Evolutionary conservation across 2,888 invertebrate species (phyloP).

Genomic region (Sinhomidia bicolor): DNA sequence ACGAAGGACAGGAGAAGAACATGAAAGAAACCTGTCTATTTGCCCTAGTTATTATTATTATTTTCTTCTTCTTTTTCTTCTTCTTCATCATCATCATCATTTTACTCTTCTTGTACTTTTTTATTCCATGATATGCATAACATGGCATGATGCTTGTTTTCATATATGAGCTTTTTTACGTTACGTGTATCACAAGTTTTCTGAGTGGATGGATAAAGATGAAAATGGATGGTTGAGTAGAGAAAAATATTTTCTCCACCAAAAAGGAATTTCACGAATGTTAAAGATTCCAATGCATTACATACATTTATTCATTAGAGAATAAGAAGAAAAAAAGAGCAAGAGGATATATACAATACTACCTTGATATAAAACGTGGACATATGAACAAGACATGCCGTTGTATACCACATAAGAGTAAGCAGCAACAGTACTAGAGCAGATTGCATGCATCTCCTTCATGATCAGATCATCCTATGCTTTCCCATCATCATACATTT

Average conservation of each 20-base stretch:
- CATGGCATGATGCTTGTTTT: too few species aligned
- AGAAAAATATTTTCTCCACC: conserved; percentile 19
- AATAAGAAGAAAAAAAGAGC: not conserved
- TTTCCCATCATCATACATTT: not conserved
- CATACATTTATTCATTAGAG: conserved; percentile 52
- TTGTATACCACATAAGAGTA: not conserved
- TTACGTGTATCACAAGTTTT: too few species aligned
- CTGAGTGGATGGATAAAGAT: conserved; percentile 3
- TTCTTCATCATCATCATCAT: not conserved
- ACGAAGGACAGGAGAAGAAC: conserved; percentile 27
- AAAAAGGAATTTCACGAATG: conserved; percentile 40
- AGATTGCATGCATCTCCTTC: conserved; percentile 41
- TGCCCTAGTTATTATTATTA: conserved; percentile 50
- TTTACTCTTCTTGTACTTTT: too few species aligned
- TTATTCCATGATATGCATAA: not conserved
- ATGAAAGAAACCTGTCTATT: conserved; percentile 53
- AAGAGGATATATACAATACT: not conserved
- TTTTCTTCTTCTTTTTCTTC: not conserved
- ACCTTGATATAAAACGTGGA: not conserved
- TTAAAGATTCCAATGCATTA: conserved; percentile 55
- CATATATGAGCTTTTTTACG: too few species aligned
- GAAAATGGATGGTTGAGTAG: conserved; percentile 13
- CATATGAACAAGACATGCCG: conserved; percentile 1
- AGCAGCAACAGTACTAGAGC: not conserved
- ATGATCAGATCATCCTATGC: conserved; percentile 30